These are phyloP conservation scores for Lysiphlebus fabarum DNA, from an alignment of 1,140 invertebrate genomes.

Conservation along the genomic window DNA sequence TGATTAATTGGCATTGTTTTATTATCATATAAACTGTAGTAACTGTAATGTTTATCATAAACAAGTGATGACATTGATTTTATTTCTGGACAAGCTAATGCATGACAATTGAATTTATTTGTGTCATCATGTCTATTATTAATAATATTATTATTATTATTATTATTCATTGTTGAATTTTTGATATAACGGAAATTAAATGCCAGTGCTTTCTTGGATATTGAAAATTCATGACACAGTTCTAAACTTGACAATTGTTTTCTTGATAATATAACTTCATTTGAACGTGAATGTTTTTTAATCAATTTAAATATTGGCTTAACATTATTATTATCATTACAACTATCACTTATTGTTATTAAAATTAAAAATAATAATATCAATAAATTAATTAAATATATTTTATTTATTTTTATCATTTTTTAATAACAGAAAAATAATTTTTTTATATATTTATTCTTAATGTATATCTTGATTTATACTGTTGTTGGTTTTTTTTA, in stretches of 20 bases:
- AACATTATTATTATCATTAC: constrained; percentile 27
- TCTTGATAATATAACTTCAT: constrained; percentile 36
- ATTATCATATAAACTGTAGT: constrained; percentile 55
- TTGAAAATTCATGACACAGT: constrained; percentile 58
- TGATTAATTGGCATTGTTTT: constrained; percentile 20
- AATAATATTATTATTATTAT: constrained; percentile 10
- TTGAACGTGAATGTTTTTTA: constrained; percentile 38
- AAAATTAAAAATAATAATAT: constrained; percentile 16
- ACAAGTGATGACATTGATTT: constrained; percentile 53
- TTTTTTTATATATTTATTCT: too few species aligned
- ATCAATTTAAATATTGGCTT: constrained; percentile 39
- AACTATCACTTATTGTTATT: constrained; percentile 28
- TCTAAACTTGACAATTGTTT: constrained; percentile 36
- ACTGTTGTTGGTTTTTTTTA: background rate
- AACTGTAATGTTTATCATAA: constrained; percentile 58
- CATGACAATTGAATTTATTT: constrained; percentile 26
- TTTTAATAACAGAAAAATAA: constrained; percentile 2
- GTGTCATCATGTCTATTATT: constrained; percentile 6
- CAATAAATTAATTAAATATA: constrained; percentile 6
- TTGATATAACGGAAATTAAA: constrained; percentile 58
- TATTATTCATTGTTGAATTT: constrained; percentile 30
- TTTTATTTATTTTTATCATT: background rate
- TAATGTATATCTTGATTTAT: too few species aligned
- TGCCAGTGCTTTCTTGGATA: constrained; percentile 60
- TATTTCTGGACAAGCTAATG: constrained; percentile 60